Conservation (phyloP, 2,797 vertebrate species). For the Scolopax rusticola region DNA sequence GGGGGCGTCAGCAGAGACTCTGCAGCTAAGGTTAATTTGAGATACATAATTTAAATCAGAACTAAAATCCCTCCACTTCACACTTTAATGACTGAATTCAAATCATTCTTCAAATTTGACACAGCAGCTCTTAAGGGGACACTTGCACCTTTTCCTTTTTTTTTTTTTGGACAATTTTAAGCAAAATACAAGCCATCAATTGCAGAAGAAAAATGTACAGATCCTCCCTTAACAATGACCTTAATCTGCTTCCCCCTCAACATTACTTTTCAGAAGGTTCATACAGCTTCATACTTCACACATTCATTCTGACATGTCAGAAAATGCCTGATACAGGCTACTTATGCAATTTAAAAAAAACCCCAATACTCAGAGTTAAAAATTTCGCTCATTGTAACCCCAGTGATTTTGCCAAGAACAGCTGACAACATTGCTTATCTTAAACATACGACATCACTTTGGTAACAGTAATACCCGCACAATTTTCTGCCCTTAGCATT, state of each 20-base stretch:
- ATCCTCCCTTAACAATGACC: not conserved
- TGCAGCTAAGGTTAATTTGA: conserved; percentile 66
- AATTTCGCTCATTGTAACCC: not conserved
- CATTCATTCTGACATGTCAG: not conserved
- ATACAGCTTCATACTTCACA: not conserved
- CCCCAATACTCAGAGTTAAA: not conserved
- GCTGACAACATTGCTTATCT: conserved; percentile 36
- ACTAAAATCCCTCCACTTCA: conserved; percentile 65
- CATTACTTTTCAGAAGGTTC: not conserved
- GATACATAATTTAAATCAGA: conserved; percentile 63
- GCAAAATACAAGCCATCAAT: not conserved
- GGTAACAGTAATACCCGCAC: not conserved
- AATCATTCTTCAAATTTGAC: conserved; percentile 64
- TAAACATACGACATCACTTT: conserved; percentile 30
- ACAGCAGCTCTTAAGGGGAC: conserved; percentile 52
- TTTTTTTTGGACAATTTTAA: not conserved
- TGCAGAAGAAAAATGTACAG: not conserved
- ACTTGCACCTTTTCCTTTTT: not conserved
- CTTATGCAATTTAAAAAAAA: not conserved
- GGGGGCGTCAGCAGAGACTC: conserved; percentile 58
- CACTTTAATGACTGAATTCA: conserved; percentile 59
- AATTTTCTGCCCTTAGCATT: not conserved
- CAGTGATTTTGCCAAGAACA: conserved; percentile 27
- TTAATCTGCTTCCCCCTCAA: not conserved
- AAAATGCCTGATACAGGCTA: not conserved